Conservation (phyloP, 2,113 vertebrate genomes). For the Procavia capensis region DNA sequence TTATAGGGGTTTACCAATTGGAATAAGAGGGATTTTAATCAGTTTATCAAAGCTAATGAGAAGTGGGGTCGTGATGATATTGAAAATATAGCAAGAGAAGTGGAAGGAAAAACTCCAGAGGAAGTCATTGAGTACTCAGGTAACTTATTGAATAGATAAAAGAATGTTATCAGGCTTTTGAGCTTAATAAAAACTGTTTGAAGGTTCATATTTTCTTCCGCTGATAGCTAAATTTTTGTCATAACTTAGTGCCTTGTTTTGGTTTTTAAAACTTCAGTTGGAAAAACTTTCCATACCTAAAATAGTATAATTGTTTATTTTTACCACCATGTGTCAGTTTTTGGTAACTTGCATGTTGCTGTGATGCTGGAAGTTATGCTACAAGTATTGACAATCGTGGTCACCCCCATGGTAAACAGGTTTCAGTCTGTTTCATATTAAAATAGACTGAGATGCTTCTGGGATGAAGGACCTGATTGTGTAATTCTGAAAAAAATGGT, state of each 20-base stretch:
- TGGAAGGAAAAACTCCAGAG: conserved; percentile 98
- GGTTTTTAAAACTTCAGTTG: not conserved
- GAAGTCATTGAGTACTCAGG: conserved; percentile 99
- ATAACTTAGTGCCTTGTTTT: not conserved
- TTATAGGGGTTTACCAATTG: conserved; percentile 98
- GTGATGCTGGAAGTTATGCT: too few relatives aligned
- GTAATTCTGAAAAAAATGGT: too few relatives aligned
- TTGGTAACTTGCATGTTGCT: too few relatives aligned
- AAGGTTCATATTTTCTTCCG: not conserved
- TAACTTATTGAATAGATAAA: conserved; percentile 78
- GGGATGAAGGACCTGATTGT: too few relatives aligned
- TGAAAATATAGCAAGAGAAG: conserved; percentile 98
- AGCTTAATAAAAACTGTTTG: not conserved
- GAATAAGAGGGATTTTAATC: conserved; percentile 99
- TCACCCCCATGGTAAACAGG: too few relatives aligned
- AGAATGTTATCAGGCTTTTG: not conserved
- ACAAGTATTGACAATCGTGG: too few relatives aligned
- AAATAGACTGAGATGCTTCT: too few relatives aligned
- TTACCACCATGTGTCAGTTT: not conserved
- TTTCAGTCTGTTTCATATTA: too few relatives aligned
- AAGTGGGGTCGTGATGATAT: conserved; percentile 99
- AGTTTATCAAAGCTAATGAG: conserved; percentile 99
- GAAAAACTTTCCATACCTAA: not conserved
- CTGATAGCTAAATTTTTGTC: conserved; percentile 29
- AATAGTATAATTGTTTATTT: not conserved